Evolutionary conservation across 2,797 vertebrate genomes (phyloP), one percentile per base, ranked within the genome.

Genomic region (Galagoides demidoff): DNA sequence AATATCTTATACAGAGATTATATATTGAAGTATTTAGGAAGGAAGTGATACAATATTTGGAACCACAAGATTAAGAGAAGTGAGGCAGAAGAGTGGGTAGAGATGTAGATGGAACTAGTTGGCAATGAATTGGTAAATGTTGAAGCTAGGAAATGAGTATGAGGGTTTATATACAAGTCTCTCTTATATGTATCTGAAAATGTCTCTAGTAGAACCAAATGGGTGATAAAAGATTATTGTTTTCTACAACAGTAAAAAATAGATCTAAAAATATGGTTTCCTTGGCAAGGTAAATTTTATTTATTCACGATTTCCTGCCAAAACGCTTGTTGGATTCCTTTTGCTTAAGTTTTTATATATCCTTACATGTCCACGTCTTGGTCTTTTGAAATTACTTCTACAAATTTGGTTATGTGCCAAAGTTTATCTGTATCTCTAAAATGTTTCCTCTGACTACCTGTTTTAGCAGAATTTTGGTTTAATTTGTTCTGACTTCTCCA

Each of bases 271-370:
- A 92, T 89, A 93, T 3, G 66, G 70, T 88, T 85, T 92, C n/a
- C 31, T 90, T 96, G 93, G 27, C 52, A 89, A 95, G 78, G 57
- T 79, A 97, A 73, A 9, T 88, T 5, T 87, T 92, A 85, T 93
- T 96, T 97, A 95, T 90, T 92, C 52, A 92, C 43, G 66, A 66
- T 85, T 95, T 97, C 64, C 23, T 93, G 37, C 27, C 52, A 37
- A 73, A 85, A 92, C 59, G 37, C 39, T 81, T 78, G 4, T 37
- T 93, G 59, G 31, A 87, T 94, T 90, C 12, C 22, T 89, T 93
- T 87, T 85, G 37, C 83, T 91, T 92, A 92, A 76, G 79, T 96
- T 95, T 94, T 59, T 83, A 49, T 85, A 71, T 85, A 76, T 94
- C 49, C 82, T 76, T 61, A 71, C 10, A 70, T 19, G 34, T 39